These are phyloP conservation scores for Thalassoma bifasciatum DNA, from an alignment of 2,113 vertebrate species.

Conservation along the genomic window DNA sequence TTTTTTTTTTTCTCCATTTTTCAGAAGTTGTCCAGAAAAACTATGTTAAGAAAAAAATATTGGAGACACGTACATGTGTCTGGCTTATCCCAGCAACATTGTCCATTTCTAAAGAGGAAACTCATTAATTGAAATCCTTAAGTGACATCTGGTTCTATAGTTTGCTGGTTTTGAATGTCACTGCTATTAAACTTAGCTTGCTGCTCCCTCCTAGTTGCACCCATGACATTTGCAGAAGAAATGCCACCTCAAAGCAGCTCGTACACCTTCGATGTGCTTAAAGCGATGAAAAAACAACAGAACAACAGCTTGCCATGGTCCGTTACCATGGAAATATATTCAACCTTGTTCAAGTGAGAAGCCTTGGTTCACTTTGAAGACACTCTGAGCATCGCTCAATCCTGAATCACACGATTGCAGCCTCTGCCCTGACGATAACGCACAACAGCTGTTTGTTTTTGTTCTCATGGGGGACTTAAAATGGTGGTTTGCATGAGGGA, in stretches of 20 bases:
- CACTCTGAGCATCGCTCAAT: not conserved
- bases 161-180: conserved; percentile 50
- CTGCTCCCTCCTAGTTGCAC: conserved; percentile 42
- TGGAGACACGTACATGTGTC: conserved; percentile 10
- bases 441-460: conserved; percentile 54
- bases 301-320: conserved; percentile 50
- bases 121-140: conserved; percentile 28
- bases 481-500: conserved; percentile 56
- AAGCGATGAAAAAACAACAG: conserved; percentile 57
- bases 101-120: conserved; percentile 14
- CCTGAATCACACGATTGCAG: not conserved
- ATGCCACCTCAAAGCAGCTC: conserved; percentile 50
- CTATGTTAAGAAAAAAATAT: not conserved
- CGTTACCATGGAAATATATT: conserved; percentile 75
- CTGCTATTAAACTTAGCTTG: conserved; percentile 34
- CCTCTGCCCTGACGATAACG: conserved; percentile 5
- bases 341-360: conserved; percentile 28
- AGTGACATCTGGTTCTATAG: conserved; percentile 27
- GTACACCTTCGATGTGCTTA: conserved; percentile 38
- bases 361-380: conserved; percentile 20
- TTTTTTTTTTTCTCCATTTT: too few relatives aligned
- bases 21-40: too few relatives aligned
- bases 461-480: conserved; percentile 62
- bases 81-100: conserved; percentile 30
- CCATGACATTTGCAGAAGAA: conserved; percentile 73